A percentile compares a stretch with the other conserved stretches of the same genome.
Evolutionary conservation across 23 tunicate species (phyloP).

Genomic region (Trididemnum nubilum): DNA sequence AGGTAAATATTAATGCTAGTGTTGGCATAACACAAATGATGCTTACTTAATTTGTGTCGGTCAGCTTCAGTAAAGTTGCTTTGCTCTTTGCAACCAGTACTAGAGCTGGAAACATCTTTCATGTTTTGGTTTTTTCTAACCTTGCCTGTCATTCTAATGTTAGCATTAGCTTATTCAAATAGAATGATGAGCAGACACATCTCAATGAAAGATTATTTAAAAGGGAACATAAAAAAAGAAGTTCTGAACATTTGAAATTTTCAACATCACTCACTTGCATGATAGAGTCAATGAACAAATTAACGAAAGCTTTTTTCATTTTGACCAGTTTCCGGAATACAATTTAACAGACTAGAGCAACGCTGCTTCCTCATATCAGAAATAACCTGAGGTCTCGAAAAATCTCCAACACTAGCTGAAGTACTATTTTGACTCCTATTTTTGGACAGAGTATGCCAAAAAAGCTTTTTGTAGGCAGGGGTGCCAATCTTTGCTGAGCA

Average conservation of each 20-base stretch:
- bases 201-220: not conserved
- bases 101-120: too few species aligned
- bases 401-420: not conserved
- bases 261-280: not conserved
- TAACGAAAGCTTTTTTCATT: not conserved
- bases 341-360: not conserved
- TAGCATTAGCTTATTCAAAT: too few species aligned
- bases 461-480: not conserved
- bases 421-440: not conserved
- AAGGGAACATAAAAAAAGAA: not conserved
- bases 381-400: not conserved
- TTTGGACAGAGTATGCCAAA: not conserved
- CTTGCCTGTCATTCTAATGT: too few species aligned
- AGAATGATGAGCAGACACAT: not conserved
- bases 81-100: too few species aligned
- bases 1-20: too few species aligned
- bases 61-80: too few species aligned
- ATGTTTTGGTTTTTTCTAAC: too few species aligned
- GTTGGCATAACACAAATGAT: too few species aligned
- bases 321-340: not conserved
- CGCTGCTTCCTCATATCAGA: not conserved
- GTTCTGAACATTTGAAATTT: not conserved
- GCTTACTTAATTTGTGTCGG: too few species aligned
- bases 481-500: too few species aligned
- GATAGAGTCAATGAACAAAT: not conserved